These are phyloP conservation scores for Papilio machaon DNA, from an alignment of 1,140 invertebrate species.

Conservation along the genomic window DNA sequence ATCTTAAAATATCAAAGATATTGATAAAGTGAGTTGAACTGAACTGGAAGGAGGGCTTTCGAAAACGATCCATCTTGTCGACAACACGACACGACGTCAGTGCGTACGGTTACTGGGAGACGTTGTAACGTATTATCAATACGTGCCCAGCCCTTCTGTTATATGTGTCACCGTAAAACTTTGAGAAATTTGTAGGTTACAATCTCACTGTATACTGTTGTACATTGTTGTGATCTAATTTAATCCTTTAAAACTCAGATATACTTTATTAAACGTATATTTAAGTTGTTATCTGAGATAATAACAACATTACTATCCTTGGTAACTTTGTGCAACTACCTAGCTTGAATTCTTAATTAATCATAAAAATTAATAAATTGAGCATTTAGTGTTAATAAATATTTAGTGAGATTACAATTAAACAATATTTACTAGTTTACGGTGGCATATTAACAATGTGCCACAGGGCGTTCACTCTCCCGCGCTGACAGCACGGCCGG, in stretches of 20 bases:
- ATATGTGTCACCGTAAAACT: background rate
- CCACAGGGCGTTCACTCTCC: background rate
- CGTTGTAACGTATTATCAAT: background rate
- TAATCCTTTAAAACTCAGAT: too few relatives aligned
- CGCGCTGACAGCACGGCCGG: too few relatives aligned
- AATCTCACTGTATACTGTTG: background rate
- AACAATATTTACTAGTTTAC: background rate
- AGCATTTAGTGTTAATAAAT: too few relatives aligned
- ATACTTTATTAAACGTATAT: too few relatives aligned
- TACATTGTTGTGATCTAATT: too few relatives aligned
- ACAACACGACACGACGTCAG: background rate
- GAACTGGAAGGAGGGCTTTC: background rate
- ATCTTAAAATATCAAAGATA: background rate
- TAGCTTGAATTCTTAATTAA: too few relatives aligned
- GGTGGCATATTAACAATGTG: background rate
- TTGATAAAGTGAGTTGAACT: background rate
- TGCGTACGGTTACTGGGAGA: background rate
- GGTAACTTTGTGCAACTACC: too few relatives aligned
- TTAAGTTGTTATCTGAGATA: too few relatives aligned
- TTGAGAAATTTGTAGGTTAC: background rate
- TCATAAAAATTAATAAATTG: too few relatives aligned
- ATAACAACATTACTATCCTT: too few relatives aligned
- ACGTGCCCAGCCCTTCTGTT: background rate
- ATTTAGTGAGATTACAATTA: too few relatives aligned
- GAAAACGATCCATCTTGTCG: background rate